A percentile compares a stretch with the other conserved stretches of the same genome.
These are phyloP conservation scores for Pseudochromis fuscus DNA, from an alignment of 2,797 vertebrate genomes.

Conservation along the genomic window DNA sequence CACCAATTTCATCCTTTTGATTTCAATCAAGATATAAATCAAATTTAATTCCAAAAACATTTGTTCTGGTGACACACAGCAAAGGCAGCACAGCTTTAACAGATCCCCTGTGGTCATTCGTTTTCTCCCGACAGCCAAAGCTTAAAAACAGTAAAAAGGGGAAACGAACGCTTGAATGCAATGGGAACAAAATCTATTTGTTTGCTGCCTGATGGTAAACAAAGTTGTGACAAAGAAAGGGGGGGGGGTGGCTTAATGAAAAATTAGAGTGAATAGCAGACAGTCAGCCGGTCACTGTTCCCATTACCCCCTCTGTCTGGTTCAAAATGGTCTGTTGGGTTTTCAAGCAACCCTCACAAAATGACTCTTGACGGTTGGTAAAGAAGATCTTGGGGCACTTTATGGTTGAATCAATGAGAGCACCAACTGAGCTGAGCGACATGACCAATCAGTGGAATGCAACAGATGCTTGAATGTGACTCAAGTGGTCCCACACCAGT, in stretches of 20 bases:
- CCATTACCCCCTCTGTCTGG: constrained; percentile 37
- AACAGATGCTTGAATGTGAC: constrained; percentile 51
- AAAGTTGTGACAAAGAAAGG: constrained; percentile 26
- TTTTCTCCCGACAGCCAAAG: constrained; percentile 4
- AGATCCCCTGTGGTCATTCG: neutral
- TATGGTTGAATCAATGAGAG: constrained; percentile 20
- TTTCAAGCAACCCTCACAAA: constrained; percentile 37
- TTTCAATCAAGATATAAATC: neutral
- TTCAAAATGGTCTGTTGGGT: constrained; percentile 42
- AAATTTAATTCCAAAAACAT: neutral
- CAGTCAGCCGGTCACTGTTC: constrained; percentile 43
- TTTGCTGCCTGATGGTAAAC: constrained; percentile 40
- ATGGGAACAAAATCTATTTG: constrained; percentile 43
- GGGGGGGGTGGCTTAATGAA: constrained; percentile 4
- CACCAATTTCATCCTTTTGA: neutral
- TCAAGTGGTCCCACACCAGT: constrained; percentile 54
- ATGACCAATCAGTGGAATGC: constrained; percentile 45
- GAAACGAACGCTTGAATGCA: constrained; percentile 27
- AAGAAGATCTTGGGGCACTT: constrained; percentile 38
- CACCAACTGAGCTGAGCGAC: constrained; percentile 28
- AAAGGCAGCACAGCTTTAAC: neutral
- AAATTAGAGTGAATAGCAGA: constrained; percentile 13
- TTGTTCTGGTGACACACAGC: neutral
- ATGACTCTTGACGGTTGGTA: constrained; percentile 27
- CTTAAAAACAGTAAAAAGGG: constrained; percentile 6